Base-by-base conservation (phyloP, 2,888 invertebrate species). In the Agonopterix heracliana region DNA sequence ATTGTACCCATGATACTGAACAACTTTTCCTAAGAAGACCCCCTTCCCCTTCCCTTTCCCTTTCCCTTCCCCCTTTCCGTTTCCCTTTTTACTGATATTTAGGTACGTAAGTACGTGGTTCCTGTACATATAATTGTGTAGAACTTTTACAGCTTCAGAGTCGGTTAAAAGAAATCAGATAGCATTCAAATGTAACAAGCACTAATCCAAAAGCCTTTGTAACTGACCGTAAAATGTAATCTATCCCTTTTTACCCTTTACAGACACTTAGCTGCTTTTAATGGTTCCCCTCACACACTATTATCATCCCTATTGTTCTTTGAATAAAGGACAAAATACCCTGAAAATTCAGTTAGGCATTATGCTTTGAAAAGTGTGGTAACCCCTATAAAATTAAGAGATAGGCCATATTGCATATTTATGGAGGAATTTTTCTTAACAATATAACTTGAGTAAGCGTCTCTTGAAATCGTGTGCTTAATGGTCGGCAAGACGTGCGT, bases 171-270 rank as follows among this genome's bases (percentile, higher is more conserved):
- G 38, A 38, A 38, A n/a, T 38, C n/a, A 26, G 38, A 38, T 38
- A 9, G 10, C 38, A 10, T 38, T n/a, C 38, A 38, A 38, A 38
- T 38, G 38, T 38, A n/a, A 38, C 38, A 38, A 10, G 38, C n/a
- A 9, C n/a, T 38, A 38, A 38, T n/a, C 38, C 38, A 3, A n/a
- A 38, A 9, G 12, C 35, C 34, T 35, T 12, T 35, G n/a, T 9
- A 45, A 45, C 44, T 45, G 44, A 45, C 44, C 44, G 35, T 45
- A 45, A 45, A 45, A 45, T 7, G 44, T 45, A 45, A 45, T 45
- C 44, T 45, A 26, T 14, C 9, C 35, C 7, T 9, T 35, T 12
- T 13, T 34, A 34, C 44, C 44, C 44, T 45, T 45, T 35, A 9
- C 11, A 35, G 9, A 17, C 43, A 43, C 43, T 43, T 43, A 45